Evolutionary conservation across 30 jellyfish, hydroid and myxozoan species (phyloP).

Genomic region (Hydra vulgaris): DNA sequence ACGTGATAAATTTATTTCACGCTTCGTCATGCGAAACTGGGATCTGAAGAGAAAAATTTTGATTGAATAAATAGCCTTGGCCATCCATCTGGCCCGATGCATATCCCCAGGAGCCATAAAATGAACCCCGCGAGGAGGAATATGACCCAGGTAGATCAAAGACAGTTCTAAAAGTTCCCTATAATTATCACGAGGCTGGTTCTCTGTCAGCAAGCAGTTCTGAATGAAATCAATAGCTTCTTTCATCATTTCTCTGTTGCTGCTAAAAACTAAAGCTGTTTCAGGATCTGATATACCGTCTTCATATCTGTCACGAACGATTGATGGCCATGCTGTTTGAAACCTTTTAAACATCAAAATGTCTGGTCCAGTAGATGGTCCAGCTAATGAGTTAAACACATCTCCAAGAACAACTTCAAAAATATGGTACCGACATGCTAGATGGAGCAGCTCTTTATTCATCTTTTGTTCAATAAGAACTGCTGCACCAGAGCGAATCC

Average conservation of each 20-base stretch:
- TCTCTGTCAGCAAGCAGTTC: background rate
- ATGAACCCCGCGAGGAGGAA: background rate
- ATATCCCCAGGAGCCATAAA: background rate
- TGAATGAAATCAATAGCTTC: background rate
- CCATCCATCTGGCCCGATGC: background rate
- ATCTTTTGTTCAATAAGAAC: too few species aligned
- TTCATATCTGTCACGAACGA: too few species aligned
- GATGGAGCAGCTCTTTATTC: too few species aligned
- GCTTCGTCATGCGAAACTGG: background rate
- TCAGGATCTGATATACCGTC: too few species aligned
- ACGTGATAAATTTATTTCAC: background rate
- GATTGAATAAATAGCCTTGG: background rate
- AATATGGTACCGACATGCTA: too few species aligned
- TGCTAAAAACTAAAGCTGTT: background rate
- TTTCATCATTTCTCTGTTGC: background rate
- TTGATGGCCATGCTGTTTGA: too few species aligned
- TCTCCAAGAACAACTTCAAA: too few species aligned
- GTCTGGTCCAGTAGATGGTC: too few species aligned
- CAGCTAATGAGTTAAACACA: too few species aligned
- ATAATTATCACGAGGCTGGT: background rate
- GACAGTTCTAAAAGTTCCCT: background rate
- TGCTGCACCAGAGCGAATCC: too few species aligned
- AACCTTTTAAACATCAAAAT: too few species aligned
- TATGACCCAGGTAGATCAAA: background rate
- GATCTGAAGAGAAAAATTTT: background rate